Percentiles rank a stretch among this genome's conserved stretches.
Conservation (phyloP, 2,113 vertebrate genomes). For the Lynx canadensis region DNA sequence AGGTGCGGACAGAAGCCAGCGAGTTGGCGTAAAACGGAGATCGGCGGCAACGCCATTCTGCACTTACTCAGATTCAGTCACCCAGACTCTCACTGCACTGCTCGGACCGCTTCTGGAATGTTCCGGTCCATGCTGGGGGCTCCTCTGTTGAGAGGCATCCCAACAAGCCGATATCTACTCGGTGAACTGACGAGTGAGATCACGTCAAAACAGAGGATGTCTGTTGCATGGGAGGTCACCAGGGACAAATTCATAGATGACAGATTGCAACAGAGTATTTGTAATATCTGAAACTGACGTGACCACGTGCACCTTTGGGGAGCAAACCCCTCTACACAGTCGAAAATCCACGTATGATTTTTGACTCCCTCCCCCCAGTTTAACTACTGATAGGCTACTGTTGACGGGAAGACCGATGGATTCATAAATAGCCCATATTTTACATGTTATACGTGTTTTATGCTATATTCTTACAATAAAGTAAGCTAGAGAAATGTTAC, state of each 20-base stretch:
- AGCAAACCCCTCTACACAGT: not conserved
- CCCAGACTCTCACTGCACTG: not conserved
- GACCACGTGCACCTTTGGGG: not conserved
- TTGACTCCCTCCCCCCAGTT: not conserved
- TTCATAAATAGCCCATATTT: not conserved
- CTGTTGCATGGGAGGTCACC: not conserved
- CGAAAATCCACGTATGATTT: not conserved
- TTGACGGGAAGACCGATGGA: not conserved
- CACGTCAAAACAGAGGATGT: not conserved
- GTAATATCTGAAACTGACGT: not conserved
- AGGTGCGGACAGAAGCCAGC: not conserved
- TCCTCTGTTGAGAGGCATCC: not conserved
- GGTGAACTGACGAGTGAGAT: not conserved
- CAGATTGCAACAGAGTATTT: not conserved
- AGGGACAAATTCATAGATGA: not conserved
- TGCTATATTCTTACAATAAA: not conserved
- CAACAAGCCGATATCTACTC: not conserved
- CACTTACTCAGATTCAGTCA: not conserved
- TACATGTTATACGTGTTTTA: not conserved
- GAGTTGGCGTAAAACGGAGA: fast-evolving
- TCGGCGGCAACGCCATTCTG: not conserved
- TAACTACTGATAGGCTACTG: not conserved
- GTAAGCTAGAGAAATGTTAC: not conserved
- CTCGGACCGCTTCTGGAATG: not conserved
- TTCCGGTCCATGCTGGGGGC: not conserved